Percentiles rank a stretch among this genome's conserved stretches.
Evolutionary conservation across 2,113 vertebrate species (phyloP).

Genomic region (Leptocoma aspasia): DNA sequence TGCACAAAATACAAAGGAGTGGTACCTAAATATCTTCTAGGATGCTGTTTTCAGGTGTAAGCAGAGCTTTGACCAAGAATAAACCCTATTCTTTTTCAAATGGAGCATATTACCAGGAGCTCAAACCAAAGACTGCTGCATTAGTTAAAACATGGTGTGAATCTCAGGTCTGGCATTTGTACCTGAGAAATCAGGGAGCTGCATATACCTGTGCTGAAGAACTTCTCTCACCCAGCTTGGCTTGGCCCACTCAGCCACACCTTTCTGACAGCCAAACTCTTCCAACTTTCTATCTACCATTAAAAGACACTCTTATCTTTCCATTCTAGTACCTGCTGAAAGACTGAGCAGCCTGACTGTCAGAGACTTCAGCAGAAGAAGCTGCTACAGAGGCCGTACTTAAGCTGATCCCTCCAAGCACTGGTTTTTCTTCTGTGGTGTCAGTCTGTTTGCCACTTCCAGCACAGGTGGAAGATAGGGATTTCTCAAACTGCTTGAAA

Average conservation of each 20-base stretch:
- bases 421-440: neutral
- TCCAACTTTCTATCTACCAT: conserved; percentile 1
- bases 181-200: neutral
- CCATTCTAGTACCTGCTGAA: conserved; percentile 21
- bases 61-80: neutral
- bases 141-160: neutral
- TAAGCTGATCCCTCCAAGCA: neutral
- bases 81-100: neutral
- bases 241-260: neutral
- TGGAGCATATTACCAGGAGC: neutral
- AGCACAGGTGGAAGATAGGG: neutral
- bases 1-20: neutral
- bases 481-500: neutral
- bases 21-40: neutral
- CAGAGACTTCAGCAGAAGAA: neutral
- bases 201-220: neutral
- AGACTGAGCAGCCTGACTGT: neutral
- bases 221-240: neutral
- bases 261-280: conserved; percentile 8
- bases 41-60: neutral
- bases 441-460: neutral
- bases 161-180: neutral
- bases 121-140: neutral
- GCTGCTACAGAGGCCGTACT: neutral
- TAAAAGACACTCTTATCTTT: conserved; percentile 22